Evolutionary conservation across 2,113 vertebrate species (phyloP), one percentile per base, ranked within the genome.

Genomic region (Isurus oxyrinchus): DNA sequence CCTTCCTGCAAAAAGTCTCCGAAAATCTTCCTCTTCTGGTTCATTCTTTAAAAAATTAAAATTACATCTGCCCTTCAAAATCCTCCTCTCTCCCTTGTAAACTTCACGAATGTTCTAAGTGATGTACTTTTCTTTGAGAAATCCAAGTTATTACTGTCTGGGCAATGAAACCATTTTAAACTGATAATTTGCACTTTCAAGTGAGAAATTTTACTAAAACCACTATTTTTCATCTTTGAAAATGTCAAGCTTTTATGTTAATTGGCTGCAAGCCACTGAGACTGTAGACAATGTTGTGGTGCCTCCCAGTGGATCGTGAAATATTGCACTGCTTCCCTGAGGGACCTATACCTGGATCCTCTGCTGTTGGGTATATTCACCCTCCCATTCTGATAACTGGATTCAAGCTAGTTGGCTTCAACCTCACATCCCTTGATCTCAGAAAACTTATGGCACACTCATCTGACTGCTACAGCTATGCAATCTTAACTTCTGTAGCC

Each of bases 291-390:
- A 35, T 95, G 66, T 76, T 19, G 67, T 53, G 61, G 40, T 55
- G 67, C 94, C 94, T 35, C 94, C 67, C 13, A 35, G 94, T 95
- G 94, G 94, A 55, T 25, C 27, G 76, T 95, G 67, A 95, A 72
- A 69, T 72, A 95, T 72, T 55, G 25, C 44, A 35, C 27, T 72
- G 35, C 63, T 95, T 49, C 19, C 63, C 59, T 23, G 40, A 61
- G 94, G 53, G 44, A 53, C 11, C 57, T 91, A 11, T 3, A 59
- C 4, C n/a, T 40, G 59, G 7, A 63, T 94, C 16, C 90, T 63
- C 35, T 40, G 35, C 0, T 66, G 16, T 35, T 23, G 59, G 59
- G 1, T 44, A 63, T 61, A 63, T 10, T 94, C 35, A 94, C n/a
- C n/a, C 40, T 61, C 90, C 57, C 59, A 40, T 21, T 21, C 4